These are phyloP conservation scores for Hydrozoanthus tunicans DNA, from an alignment of 64 coral and sea anemone genomes.

Conservation along the genomic window DNA sequence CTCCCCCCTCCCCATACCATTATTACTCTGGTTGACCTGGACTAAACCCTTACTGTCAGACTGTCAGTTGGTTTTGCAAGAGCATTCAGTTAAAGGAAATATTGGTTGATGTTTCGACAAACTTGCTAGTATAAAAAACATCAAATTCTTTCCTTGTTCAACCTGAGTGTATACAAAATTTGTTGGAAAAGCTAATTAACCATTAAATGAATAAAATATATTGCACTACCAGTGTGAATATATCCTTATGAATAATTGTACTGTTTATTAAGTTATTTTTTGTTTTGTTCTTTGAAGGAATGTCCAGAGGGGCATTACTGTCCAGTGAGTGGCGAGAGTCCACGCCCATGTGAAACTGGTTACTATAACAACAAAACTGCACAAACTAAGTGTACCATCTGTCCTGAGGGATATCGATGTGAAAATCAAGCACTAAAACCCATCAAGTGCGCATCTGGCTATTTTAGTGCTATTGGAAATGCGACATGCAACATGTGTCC, in stretches of 20 bases:
- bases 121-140: no score
- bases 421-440: constrained; percentile 77
- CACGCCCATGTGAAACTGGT: constrained; percentile 88
- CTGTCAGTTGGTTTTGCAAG: no score
- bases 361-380: constrained; percentile 77
- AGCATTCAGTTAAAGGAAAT: no score
- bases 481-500: constrained; percentile 78
- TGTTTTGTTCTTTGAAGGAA: constrained; percentile 53
- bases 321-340: no score
- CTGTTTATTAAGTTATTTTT: background rate
- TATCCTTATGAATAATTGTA: background rate
- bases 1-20: no score
- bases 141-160: no score
- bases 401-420: constrained; percentile 85
- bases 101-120: no score
- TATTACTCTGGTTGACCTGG: no score
- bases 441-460: constrained; percentile 68
- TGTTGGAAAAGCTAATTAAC: no score
- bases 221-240: background rate
- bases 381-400: constrained; percentile 91
- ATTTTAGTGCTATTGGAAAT: constrained; percentile 82
- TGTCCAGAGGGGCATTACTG: constrained; percentile 86
- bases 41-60: no score
- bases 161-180: no score
- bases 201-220: no score